Base-by-base conservation (phyloP, 2,888 invertebrate species). In the Hartigia nigra region DNA sequence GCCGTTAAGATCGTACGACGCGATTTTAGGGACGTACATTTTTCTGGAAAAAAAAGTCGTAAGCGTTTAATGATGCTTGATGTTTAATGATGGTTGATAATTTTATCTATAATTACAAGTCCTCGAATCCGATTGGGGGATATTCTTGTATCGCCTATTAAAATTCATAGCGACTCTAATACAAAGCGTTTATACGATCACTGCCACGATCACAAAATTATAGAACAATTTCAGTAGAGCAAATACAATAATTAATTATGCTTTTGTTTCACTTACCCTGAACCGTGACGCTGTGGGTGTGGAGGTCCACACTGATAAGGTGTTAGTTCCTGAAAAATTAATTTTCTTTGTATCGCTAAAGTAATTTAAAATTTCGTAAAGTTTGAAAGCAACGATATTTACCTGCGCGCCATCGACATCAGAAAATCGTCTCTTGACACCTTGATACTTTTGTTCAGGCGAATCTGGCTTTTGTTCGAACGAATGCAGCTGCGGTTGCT, bases 391-490 rank as follows among this genome's bases (percentile, higher is more conserved):
- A 55, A 55, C 2, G 23, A 23, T 4, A 80, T 82, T 81, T 86
- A 91, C 91, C 87, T 88, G 89, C 78, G 88, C 82, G 76, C 88
- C 88, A 79, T 91, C 91, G 78, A 90, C 86, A 36, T 91, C 91
- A 11, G 90, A 90, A 83, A 90, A 91, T 84, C 91, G 87, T 85
- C 91, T 87, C 78, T 91, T 91, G 35, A 91, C 80, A 31, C 91
- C 91, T 77, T 91, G 91, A 39, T 87, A 86, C 79, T 90, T 91
- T 14, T 89, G 88, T 32, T 91, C 91, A 9, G 89, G 87, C 1
- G 89, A 86, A 35, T 90, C 90, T 2, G 88, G 86, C 74, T 88
- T 89, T 74, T 89, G 90, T n/a, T 91, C 91, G 9, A 89, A 88
- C 69, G 86, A 84, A 32, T 87, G 83, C 35, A 81, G 81, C 34